Base-by-base conservation (phyloP, 2,113 vertebrate genomes). In the Brachyistius frenatus region DNA sequence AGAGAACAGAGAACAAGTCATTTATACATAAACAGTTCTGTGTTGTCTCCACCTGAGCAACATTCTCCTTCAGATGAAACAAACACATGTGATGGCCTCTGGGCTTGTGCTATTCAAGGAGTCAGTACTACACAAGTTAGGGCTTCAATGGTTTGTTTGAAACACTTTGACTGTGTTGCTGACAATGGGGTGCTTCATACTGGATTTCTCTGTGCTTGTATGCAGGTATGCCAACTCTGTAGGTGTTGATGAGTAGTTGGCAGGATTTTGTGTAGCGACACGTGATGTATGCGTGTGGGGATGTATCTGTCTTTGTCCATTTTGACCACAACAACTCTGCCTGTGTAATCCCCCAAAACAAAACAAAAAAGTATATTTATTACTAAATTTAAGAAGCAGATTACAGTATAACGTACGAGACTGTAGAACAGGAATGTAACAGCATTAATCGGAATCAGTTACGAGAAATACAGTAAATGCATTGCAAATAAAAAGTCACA, bases 201-300 rank as follows among this genome's bases (percentile, higher is more conserved):
- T 49, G 46, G 63, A 32, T 3, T 10, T 61, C 39, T 64, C 11
- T 6, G 47, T 37, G 57, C 41, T 23, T 46, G 68, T 60, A 23
- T 54, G n/a, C 58, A 56, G 30, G 44, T 36, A 14, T 37, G 60
- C 44, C 80, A 74, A 11, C 53, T 63, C 72, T 72, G 78, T 69
- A 73, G 72, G 55, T 78, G 71, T 50, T 57, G 36, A 72, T 79
- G 54, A 81, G 57, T 81, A 63, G n/a, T 75, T 83, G 66, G 69
- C 68, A 71, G 33, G 5, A 33, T 56, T 80, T 56, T 3, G n/a
- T 62, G 23, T n/a, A 53, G 23, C 47, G 33, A 31, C 31, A 41
- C 52, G 49, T 66, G 60, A 55, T 57, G 49, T 50, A 32, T 41
- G 5, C 53, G 41, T 58, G 44, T 44, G 33, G 41, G 44, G 15